phyloP scores from a whole-genome alignment of 2,888 invertebrate genomes.

The Drosophila niveifrons region DNA sequence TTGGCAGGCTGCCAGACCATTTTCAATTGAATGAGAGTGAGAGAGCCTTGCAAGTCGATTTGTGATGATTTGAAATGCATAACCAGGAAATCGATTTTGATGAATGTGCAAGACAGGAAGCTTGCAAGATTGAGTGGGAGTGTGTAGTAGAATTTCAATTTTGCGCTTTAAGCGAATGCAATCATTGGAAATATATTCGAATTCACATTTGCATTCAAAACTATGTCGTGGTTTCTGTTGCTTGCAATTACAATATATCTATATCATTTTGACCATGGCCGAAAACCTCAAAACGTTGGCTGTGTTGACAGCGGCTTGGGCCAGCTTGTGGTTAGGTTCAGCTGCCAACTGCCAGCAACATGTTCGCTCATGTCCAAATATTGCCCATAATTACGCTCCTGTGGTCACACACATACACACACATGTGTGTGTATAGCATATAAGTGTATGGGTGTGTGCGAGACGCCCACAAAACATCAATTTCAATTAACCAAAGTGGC shows the following conservation, averaged over 20 bases:
- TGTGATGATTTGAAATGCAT: conserved; percentile 41
- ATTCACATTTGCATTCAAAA: not conserved
- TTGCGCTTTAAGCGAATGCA: conserved; percentile 3
- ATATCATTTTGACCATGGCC: conserved; percentile 2
- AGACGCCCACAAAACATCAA: conserved; percentile 77
- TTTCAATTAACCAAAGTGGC: conserved; percentile 81
- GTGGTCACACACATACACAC: conserved; percentile 26
- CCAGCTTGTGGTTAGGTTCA: conserved; percentile 40
- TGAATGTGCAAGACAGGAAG: conserved; percentile 30
- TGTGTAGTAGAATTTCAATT: conserved; percentile 16
- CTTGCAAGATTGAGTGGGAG: conserved; percentile 9
- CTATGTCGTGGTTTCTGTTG: conserved; percentile 11
- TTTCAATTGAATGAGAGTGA: conserved; percentile 1
- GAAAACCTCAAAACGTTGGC: conserved; percentile 18
- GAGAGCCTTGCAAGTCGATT: conserved; percentile 20
- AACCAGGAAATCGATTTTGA: conserved; percentile 49
- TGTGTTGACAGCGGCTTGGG: conserved; percentile 41
- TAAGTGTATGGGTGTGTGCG: conserved; percentile 31
- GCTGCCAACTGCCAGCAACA: conserved; percentile 18
- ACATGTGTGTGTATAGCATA: not conserved
- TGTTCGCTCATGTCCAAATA: conserved; percentile 29
- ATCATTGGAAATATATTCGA: not conserved
- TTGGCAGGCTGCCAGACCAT: conserved; percentile 15
- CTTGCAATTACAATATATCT: conserved; percentile 3
- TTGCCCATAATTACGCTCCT: conserved; percentile 51